Evolutionary conservation across 2,888 invertebrate species (phyloP).

Genomic region (Himalopsyche anomala): DNA sequence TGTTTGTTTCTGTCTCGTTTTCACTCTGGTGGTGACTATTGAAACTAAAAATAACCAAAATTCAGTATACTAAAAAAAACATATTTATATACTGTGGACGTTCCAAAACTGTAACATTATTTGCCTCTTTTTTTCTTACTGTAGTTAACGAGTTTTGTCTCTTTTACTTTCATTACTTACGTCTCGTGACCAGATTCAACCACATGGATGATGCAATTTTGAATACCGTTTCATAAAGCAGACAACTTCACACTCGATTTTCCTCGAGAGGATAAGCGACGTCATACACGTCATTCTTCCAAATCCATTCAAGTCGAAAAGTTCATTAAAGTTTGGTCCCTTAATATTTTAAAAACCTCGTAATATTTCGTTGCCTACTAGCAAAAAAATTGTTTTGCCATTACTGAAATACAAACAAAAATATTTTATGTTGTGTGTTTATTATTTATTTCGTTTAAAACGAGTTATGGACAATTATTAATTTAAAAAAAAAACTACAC

Average conservation of each 20-base stretch:
- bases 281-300: neutral
- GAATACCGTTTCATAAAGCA: neutral
- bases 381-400: too few species aligned
- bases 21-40: neutral
- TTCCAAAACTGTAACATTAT: neutral
- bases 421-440: too few species aligned
- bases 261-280: neutral
- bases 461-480: too few species aligned
- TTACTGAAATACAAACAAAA: too few species aligned
- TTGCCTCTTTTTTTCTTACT: neutral
- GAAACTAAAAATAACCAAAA: neutral
- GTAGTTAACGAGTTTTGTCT: neutral
- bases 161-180: neutral
- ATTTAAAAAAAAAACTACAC: too few species aligned
- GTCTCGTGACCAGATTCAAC: neutral
- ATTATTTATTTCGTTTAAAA: too few species aligned
- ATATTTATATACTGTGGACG: neutral
- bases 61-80: neutral
- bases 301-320: neutral
- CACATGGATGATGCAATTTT: slow-evolving; percentile 30
- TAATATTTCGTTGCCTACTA: too few species aligned
- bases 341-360: too few species aligned
- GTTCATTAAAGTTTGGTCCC: neutral
- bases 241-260: slow-evolving; percentile 1
- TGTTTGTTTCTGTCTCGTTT: neutral